Evolutionary conservation across 2,888 invertebrate genomes (phyloP).

Genomic region (Bombyx huttoni): DNA sequence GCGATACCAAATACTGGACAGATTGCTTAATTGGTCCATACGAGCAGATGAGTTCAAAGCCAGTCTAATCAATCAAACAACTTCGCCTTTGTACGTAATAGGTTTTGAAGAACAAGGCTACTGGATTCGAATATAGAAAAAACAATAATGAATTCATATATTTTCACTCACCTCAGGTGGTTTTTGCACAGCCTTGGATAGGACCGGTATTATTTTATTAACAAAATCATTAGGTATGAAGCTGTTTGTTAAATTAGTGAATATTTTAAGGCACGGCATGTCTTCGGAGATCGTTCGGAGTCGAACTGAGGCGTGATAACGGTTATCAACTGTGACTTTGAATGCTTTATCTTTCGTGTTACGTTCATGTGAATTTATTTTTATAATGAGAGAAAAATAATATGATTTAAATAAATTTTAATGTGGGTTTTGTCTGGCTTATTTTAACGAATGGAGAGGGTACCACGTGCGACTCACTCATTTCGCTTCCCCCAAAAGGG

Average conservation of each 20-base stretch:
- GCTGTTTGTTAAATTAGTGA: slow-evolving; percentile 35
- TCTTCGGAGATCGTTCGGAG: not conserved
- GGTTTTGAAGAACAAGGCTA: no score
- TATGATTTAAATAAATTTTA: no score
- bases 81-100: slow-evolving; percentile 4
- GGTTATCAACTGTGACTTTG: not conserved
- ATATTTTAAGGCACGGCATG: slow-evolving; percentile 47
- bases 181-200: slow-evolving; percentile 26
- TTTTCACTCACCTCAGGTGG: slow-evolving; percentile 21
- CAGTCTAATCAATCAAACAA: slow-evolving; percentile 4
- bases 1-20: no score
- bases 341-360: not conserved
- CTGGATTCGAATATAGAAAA: no score
- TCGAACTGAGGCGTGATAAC: not conserved
- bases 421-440: no score
- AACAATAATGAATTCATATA: no score
- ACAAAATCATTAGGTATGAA: slow-evolving; percentile 39
- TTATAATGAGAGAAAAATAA: no score
- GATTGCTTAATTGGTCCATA: no score
- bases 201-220: slow-evolving; percentile 30
- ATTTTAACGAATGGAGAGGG: no score
- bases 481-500: no score
- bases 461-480: no score
- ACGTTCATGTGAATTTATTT: not conserved
- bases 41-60: no score